Evolutionary conservation across 2,113 vertebrate species (phyloP), one percentile per base, ranked within the genome.

Genomic region (Oryzias celebensis): DNA sequence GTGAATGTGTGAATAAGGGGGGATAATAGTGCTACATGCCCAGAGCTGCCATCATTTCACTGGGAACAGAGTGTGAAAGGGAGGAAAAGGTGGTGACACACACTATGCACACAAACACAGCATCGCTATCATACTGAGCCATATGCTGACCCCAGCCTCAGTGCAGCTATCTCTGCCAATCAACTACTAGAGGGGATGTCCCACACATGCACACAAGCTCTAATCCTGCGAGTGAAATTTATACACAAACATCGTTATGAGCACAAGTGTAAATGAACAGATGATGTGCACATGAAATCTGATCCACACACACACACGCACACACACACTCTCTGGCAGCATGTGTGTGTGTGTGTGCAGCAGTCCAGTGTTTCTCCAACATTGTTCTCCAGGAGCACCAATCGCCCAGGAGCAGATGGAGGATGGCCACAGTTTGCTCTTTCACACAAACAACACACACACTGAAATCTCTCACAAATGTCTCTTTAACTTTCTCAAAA

Each of bases 141-240:
- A 98, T 97, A 98, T 98, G 95, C 93, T 97, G 96, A 96, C 93
- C 92, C 93, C 91, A 93, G 93, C 92, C 93, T 92, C 93, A 92
- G 90, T 89, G 83, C 92, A 91, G 92, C 93, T 95, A 96, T 95
- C 94, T 89, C 92, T 92, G 93, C 92, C 93, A 95, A 95, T 95
- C 95, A 95, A 93, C 91, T 91, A 92, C 92, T 92, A 83, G 78
- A 84, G 68, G 87, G 74, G 81, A 71, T 67, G 81, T 91, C 91
- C 88, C 75, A 50, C 80, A 65, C 67, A 57, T 58, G 36, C 62
- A 31, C 65, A 20, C 49, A 52, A 52, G 2, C 68, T 43, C 41
- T 82, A 77, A 89, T 83, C 80, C 80, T 48, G 51, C 65, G 48
- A 85, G 68, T 45, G 17, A 71, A 73, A 67, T 26, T 46, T 70